Percentiles rank a stretch among this genome's conserved stretches.
phyloP scores from a whole-genome alignment of 1,140 invertebrate species.

The Pemphigus obesinymphae region DNA sequence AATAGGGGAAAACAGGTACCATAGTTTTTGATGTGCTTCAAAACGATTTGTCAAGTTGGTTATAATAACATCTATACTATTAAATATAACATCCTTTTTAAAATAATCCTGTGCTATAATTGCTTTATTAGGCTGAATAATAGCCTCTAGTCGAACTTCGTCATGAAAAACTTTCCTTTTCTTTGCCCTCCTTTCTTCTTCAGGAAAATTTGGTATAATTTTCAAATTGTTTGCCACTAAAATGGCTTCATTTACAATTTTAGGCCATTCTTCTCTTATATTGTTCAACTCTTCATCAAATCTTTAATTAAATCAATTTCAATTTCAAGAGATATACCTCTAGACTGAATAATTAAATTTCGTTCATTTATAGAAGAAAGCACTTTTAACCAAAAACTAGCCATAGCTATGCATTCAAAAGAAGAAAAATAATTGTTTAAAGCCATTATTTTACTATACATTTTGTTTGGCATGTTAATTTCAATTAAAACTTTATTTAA shows the following conservation, averaged over 20 bases:
- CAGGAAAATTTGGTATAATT: neutral
- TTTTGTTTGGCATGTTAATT: neutral
- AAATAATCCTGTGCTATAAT: too few species aligned
- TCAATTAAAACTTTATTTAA: neutral
- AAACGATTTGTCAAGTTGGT: too few species aligned
- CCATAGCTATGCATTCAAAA: slow-evolving; percentile 7
- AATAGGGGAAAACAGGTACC: too few species aligned
- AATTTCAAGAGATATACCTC: slow-evolving; percentile 14
- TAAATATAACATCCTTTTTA: too few species aligned
- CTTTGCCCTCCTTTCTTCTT: neutral
- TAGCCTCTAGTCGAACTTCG: too few species aligned
- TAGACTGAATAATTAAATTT: slow-evolving; percentile 7
- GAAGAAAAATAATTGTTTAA: slow-evolving; percentile 25
- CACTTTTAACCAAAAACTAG: slow-evolving; percentile 15
- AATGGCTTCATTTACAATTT: slow-evolving; percentile 6
- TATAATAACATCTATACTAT: too few species aligned
- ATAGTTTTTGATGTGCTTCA: too few species aligned
- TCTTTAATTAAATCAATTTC: slow-evolving; percentile 19
- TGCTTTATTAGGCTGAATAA: too few species aligned
- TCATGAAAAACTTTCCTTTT: too few species aligned
- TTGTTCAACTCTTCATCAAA: slow-evolving; percentile 17
- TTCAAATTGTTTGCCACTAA: slow-evolving; percentile 1
- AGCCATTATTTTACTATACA: neutral
- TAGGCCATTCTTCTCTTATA: neutral
- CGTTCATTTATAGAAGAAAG: neutral